These are phyloP conservation scores for Chaetorhynchus papuensis DNA, from an alignment of 2,113 vertebrate genomes.

Conservation along the genomic window DNA sequence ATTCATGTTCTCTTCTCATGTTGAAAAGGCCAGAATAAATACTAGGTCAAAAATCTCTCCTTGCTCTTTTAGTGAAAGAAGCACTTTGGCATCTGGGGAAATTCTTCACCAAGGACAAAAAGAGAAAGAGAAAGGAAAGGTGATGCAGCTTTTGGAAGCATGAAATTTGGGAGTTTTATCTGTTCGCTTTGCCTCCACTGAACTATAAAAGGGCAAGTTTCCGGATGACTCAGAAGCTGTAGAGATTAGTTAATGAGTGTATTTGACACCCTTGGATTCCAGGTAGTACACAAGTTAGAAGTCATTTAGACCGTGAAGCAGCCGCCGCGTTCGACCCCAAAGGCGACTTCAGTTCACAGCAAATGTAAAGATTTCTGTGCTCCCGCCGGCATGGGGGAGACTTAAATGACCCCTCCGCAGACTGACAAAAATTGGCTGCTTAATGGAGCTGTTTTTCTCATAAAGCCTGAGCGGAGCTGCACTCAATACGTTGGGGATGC, in stretches of 20 bases:
- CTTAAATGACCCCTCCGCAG: neutral
- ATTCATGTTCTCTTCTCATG: neutral
- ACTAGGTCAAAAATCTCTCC: neutral
- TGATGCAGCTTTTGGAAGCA: neutral
- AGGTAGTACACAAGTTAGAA: neutral
- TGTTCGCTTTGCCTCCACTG: neutral
- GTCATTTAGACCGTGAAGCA: neutral
- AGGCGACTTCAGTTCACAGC: neutral
- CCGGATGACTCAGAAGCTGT: neutral
- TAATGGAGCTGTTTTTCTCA: conserved; percentile 15
- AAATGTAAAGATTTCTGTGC: neutral
- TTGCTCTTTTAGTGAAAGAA: neutral
- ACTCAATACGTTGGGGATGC: neutral
- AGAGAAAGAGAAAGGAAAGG: neutral
- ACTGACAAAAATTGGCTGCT: neutral
- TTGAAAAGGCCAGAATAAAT: conserved; percentile 7
- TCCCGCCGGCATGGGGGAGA: neutral
- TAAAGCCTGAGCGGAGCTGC: neutral
- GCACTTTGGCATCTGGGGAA: neutral
- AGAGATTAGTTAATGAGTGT: neutral
- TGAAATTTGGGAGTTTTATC: neutral
- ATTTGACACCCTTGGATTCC: neutral
- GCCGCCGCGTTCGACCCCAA: neutral
- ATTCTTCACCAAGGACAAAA: neutral
- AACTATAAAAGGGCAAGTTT: neutral